Evolutionary conservation across 2,113 vertebrate species (phyloP).

Genomic region (Silurus asotus): DNA sequence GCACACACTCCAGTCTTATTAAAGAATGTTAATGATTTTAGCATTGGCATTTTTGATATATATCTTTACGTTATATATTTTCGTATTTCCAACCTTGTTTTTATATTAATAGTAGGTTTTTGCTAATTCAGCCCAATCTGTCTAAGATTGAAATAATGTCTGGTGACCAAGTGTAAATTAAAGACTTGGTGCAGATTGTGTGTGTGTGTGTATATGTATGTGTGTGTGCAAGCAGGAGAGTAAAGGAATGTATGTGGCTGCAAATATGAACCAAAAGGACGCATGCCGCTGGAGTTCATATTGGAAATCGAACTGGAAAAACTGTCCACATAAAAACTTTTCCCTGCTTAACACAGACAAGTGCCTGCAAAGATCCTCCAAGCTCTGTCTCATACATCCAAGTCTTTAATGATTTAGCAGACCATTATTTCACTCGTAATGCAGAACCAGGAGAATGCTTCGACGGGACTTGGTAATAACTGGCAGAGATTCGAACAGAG

Average conservation of each 20-base stretch:
- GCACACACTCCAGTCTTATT: too few species aligned
- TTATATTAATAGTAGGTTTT: neutral
- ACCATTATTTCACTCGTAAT: constrained; percentile 1
- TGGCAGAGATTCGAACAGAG: neutral
- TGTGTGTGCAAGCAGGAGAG: constrained; percentile 35
- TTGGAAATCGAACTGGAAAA: neutral
- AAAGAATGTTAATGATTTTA: neutral
- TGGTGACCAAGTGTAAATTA: constrained; percentile 21
- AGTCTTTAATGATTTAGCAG: constrained; percentile 6
- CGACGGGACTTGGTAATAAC: constrained; percentile 14
- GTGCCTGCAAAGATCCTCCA: neutral
- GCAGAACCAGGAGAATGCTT: neutral
- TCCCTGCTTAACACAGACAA: neutral
- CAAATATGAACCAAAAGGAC: constrained; percentile 3
- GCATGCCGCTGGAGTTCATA: neutral
- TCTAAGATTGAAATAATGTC: neutral
- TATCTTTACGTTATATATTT: neutral
- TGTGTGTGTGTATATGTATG: constrained; percentile 7
- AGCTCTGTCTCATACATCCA: neutral
- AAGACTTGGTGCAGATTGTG: constrained; percentile 25
- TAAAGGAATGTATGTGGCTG: neutral
- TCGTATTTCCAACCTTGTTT: neutral
- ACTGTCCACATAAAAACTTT: neutral
- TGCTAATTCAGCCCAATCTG: constrained; percentile 27
- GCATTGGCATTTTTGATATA: neutral